Conservation (phyloP, 2,888 invertebrate genomes). For the Alloplasta piceator region DNA sequence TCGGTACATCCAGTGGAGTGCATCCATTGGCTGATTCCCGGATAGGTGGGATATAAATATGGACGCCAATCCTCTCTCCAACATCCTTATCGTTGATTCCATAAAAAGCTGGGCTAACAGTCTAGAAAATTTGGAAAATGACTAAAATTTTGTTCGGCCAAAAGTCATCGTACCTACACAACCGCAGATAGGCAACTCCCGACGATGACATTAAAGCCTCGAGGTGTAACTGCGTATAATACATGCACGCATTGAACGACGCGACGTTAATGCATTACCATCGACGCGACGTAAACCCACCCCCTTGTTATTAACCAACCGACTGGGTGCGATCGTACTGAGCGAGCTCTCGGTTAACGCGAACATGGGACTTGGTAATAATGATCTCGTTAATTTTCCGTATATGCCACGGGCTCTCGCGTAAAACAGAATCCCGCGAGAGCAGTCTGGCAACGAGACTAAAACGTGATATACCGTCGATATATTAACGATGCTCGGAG, state of each 20-base stretch:
- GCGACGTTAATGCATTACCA: slow-evolving; percentile 55
- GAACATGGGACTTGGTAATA: slow-evolving; percentile 52
- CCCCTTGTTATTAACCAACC: slow-evolving; percentile 5
- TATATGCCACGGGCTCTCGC: slow-evolving; percentile 27
- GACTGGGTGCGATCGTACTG: background rate
- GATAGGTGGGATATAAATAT: no score
- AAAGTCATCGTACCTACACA: no score
- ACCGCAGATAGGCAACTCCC: no score
- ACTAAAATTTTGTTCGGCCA: no score
- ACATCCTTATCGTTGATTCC: no score
- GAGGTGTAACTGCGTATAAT: slow-evolving; percentile 8
- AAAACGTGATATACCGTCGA: slow-evolving; percentile 1
- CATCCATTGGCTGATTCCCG: no score
- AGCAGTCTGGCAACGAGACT: slow-evolving; percentile 28
- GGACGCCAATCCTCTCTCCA: no score
- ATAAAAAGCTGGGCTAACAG: no score
- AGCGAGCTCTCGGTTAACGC: slow-evolving; percentile 58
- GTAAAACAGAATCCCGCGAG: slow-evolving; percentile 45
- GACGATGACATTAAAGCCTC: slow-evolving; percentile 41
- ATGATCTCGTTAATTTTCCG: slow-evolving; percentile 68
- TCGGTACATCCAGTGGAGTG: slow-evolving; percentile 1
- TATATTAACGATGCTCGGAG: background rate
- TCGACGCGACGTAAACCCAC: slow-evolving; percentile 19
- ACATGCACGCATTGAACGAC: no score
- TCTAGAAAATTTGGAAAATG: no score